Conservation (phyloP, 1,140 invertebrate species). For the Venustaconcha ellipsiformis region DNA sequence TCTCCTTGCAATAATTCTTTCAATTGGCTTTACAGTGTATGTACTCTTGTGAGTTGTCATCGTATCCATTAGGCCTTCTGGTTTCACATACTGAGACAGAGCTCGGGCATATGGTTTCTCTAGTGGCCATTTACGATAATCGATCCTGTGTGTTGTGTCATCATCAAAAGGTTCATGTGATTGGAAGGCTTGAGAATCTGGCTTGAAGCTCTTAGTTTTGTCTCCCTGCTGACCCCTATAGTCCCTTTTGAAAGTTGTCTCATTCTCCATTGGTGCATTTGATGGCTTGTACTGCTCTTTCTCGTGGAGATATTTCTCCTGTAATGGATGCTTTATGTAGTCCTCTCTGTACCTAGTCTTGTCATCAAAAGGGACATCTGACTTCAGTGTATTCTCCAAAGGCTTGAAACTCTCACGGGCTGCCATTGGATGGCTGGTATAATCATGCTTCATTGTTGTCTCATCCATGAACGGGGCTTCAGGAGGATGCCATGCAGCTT, state of each 20-base stretch:
- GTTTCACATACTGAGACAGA: constrained; percentile 57
- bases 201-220: constrained; percentile 56
- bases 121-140: constrained; percentile 66
- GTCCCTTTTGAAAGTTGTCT: constrained; percentile 65
- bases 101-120: constrained; percentile 56
- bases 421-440: constrained; percentile 48
- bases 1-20: constrained; percentile 42
- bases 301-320: constrained; percentile 44
- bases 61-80: constrained; percentile 68
- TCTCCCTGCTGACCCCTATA: constrained; percentile 57
- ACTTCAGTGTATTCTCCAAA: constrained; percentile 50
- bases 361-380: constrained; percentile 65
- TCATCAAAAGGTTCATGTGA: constrained; percentile 63
- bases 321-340: constrained; percentile 65
- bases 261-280: constrained; percentile 58
- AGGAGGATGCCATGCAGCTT: constrained; percentile 58
- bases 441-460: constrained; percentile 65
- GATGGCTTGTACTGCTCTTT: constrained; percentile 53
- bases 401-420: constrained; percentile 60
- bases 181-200: constrained; percentile 50
- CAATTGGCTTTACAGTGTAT: constrained; percentile 52
- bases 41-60: constrained; percentile 64
- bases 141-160: constrained; percentile 64
- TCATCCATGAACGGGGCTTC: constrained; percentile 60
- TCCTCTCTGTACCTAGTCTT: constrained; percentile 64